Evolutionary conservation across 2,113 vertebrate genomes (phyloP).

Genomic region (Asarcornis scutulata): DNA sequence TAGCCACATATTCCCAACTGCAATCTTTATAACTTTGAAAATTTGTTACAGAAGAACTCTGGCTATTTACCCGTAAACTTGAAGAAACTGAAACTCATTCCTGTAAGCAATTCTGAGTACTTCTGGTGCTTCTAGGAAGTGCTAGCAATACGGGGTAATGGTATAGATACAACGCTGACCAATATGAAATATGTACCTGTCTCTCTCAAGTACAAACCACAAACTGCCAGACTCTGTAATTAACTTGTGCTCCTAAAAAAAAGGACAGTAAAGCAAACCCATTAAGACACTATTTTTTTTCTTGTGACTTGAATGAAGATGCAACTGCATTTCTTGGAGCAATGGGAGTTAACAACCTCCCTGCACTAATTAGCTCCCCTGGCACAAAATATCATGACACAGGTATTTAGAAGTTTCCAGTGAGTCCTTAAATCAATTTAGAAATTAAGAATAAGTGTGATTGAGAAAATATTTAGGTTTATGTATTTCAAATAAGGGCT

Average conservation of each 20-base stretch:
- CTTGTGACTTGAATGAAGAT: neutral
- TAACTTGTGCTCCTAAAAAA: neutral
- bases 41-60: neutral
- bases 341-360: neutral
- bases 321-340: neutral
- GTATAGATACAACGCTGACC: neutral
- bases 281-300: neutral
- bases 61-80: neutral
- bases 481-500: neutral
- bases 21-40: neutral
- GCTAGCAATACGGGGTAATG: neutral
- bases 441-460: neutral
- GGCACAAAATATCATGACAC: neutral
- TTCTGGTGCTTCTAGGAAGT: neutral
- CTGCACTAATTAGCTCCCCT: neutral
- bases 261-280: neutral
- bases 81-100: neutral
- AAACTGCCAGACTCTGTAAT: neutral
- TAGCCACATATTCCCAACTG: neutral
- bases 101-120: neutral
- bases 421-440: neutral
- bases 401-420: accelerated
- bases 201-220: neutral
- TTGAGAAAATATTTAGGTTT: neutral
- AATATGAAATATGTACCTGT: neutral